Base-by-base conservation (phyloP, 1,140 invertebrate species). In the Heliothis subflexa region DNA sequence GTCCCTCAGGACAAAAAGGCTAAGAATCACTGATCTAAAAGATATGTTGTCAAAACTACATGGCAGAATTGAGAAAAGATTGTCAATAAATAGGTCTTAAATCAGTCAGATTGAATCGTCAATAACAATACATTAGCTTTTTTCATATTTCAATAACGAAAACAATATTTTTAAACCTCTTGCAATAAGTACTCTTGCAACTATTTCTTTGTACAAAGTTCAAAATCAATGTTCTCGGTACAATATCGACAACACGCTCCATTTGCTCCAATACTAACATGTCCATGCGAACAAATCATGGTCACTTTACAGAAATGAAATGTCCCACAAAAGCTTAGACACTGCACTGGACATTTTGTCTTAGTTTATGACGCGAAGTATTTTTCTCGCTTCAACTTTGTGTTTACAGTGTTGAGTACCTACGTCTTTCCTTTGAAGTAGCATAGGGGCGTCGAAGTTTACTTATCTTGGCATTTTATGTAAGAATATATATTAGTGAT, bases 291-390 rank as follows among this genome's bases (percentile, higher is more conserved):
- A 64, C 73, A 64, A 64, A 76, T 64, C 18, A 13, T 62, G 59
- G 47, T 62, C 73, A 76, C 47, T 62, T 64, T 64, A 28, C 11
- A 76, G 47, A 52, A 64, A 76, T 76, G 59, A 64, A 76, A 76
- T 45, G 59, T 76, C 73, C 25, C 49, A 21, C 59, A 52, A 54
- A 74, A 54, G 47, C 59, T 40, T 52, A 47, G 73, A 33, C 59
- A 64, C 10, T 54, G 45, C 13, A 28, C 13, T 21, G 57, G 40
- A 74, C 72, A 74, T 74, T 74, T 45, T 49, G 55, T 74, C 57
- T 50, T 50, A 61, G 13, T 74, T 59, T 54, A 62, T 52, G 61
- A 52, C 28, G n/a, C 33, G 12, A 49, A 33, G 47, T 49, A 76
- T 76, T 76, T 50, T 64, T 64, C 73, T 50, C 18, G 4, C 33